Evolutionary conservation across 2,888 invertebrate genomes (phyloP).

Genomic region (Lottia gigantea): DNA sequence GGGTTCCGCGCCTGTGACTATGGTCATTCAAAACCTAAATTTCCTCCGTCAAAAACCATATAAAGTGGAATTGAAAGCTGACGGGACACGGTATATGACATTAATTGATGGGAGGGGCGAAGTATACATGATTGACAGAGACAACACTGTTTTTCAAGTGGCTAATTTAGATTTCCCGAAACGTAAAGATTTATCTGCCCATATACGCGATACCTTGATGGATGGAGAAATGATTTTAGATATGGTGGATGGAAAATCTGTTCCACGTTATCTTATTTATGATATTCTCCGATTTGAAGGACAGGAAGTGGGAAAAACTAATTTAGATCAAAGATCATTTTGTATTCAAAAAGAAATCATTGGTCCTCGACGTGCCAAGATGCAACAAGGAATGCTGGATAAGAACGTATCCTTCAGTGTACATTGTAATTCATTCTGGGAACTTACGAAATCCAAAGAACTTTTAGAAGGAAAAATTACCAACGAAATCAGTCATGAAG

Average conservation of each 20-base stretch:
- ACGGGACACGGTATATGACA: conserved; percentile 98
- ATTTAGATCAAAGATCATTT: conserved; percentile 82
- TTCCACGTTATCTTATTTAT: conserved; percentile 94
- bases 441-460: conserved; percentile 71
- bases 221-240: conserved; percentile 99
- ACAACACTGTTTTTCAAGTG: conserved; percentile 89
- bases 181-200: conserved; percentile 77
- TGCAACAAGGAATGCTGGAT: conserved; percentile 79
- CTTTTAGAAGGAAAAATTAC: conserved; percentile 83
- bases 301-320: conserved; percentile 79
- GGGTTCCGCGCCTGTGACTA: conserved; percentile 96
- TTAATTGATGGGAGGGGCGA: conserved; percentile 86
- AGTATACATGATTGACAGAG: conserved; percentile 94
- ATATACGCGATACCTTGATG: conserved; percentile 83
- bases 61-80: conserved; percentile 99
- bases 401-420: conserved; percentile 92
- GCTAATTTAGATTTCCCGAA: conserved; percentile 83
- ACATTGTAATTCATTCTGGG: conserved; percentile 91
- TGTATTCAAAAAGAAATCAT: conserved; percentile 78
- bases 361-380: conserved; percentile 78
- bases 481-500: conserved; percentile 87
- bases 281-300: conserved; percentile 90
- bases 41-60: conserved; percentile 85
- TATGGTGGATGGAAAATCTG: conserved; percentile 75
- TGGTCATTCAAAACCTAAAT: conserved; percentile 85